phyloP scores from a whole-genome alignment of 2,113 vertebrate genomes.

The Gnathonemus echidnorhynchus region DNA sequence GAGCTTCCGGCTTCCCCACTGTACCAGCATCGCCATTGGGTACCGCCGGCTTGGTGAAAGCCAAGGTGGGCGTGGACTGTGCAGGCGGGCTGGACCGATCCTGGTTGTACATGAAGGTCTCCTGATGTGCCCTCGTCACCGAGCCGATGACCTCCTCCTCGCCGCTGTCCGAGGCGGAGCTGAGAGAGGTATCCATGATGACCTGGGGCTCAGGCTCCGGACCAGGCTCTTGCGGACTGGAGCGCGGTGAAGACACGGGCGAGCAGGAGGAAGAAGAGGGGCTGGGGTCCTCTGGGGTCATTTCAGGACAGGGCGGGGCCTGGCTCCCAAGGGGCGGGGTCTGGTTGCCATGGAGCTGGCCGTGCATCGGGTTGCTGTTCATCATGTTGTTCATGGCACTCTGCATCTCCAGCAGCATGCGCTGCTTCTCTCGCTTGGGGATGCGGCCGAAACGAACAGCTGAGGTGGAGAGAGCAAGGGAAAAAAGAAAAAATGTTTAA shows the following conservation, averaged over 20 bases:
- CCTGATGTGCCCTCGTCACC: constrained; percentile 80
- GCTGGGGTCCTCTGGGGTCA: constrained; percentile 51
- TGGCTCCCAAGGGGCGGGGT: constrained; percentile 20
- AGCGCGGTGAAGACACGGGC: constrained; percentile 32
- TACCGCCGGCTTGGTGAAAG: constrained; percentile 39
- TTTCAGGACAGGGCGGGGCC: constrained; percentile 20
- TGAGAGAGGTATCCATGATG: constrained; percentile 54
- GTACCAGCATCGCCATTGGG: constrained; percentile 7
- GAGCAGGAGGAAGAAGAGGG: constrained; percentile 47
- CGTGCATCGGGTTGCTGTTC: constrained; percentile 57
- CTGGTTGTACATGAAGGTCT: constrained; percentile 90
- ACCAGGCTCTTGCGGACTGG: constrained; percentile 41
- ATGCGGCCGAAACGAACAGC: constrained; percentile 95
- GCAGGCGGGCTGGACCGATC: constrained; percentile 58
- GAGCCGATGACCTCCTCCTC: constrained; percentile 82
- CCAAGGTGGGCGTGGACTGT: constrained; percentile 39
- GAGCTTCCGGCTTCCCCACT: constrained; percentile 48
- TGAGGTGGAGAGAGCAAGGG: constrained; percentile 37
- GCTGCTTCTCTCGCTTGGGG: constrained; percentile 91
- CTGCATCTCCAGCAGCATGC: constrained; percentile 96
- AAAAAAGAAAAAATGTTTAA: not conserved
- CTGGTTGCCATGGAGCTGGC: constrained; percentile 42
- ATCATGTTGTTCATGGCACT: constrained; percentile 96
- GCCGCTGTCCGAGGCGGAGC: constrained; percentile 66
- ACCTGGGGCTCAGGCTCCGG: constrained; percentile 30